Evolutionary conservation across 2,888 invertebrate species (phyloP).

Genomic region (Helleia helle): DNA sequence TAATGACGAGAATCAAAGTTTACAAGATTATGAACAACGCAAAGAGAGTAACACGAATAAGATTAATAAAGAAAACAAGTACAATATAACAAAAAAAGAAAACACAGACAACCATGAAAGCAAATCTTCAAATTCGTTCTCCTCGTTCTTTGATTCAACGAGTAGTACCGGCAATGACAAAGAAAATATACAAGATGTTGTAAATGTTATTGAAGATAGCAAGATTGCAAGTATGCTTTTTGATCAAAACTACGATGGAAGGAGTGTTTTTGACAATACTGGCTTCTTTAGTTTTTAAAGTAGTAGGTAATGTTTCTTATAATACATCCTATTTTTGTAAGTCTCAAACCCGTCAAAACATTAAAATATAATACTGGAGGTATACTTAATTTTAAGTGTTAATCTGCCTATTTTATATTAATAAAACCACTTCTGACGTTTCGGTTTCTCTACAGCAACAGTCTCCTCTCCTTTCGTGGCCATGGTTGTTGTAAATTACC

Average conservation of each 20-base stretch:
- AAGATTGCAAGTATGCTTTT: slow-evolving; percentile 26
- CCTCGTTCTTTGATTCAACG: slow-evolving; percentile 1
- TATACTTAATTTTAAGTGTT: no score
- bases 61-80: neutral
- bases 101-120: neutral
- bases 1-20: neutral
- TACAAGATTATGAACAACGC: neutral
- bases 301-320: neutral
- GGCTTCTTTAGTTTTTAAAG: slow-evolving; percentile 22
- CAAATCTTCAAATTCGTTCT: neutral
- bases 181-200: slow-evolving; percentile 27
- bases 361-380: no score
- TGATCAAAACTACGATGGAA: slow-evolving; percentile 17
- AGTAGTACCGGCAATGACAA: slow-evolving; percentile 19
- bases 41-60: neutral
- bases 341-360: no score
- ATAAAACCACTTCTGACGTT: no score
- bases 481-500: no score
- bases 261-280: slow-evolving; percentile 26
- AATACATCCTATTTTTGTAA: neutral
- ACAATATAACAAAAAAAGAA: neutral
- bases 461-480: no score
- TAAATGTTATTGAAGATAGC: slow-evolving; percentile 32
- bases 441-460: no score
- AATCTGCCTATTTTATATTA: no score